A percentile compares a stretch with the other conserved stretches of the same genome.
phyloP scores from a whole-genome alignment of 2,113 vertebrate species.

The Carlito syrichta region DNA sequence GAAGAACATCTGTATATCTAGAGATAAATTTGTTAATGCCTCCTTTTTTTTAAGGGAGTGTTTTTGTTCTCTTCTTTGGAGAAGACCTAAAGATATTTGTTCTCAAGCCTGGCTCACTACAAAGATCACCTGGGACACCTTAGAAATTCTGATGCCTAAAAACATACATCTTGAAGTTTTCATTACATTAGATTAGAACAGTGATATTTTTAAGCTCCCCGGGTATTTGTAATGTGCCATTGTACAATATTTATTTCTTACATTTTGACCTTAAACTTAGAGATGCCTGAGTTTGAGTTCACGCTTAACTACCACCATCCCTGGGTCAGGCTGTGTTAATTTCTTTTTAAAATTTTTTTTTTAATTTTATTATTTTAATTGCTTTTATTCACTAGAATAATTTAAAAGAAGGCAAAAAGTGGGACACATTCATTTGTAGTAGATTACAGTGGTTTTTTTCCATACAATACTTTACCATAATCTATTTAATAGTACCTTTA shows the following conservation, averaged over 20 bases:
- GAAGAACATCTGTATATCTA: background rate
- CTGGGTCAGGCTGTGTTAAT: background rate
- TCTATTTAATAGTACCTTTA: constrained; percentile 8
- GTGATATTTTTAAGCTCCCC: background rate
- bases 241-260: background rate
- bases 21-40: background rate
- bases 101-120: background rate
- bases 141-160: background rate
- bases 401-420: background rate
- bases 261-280: background rate
- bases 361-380: constrained; percentile 32
- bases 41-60: background rate
- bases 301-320: background rate
- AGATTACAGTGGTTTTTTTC: constrained; percentile 6
- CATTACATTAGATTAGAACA: background rate
- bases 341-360: no score
- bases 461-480: constrained; percentile 35
- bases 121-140: background rate
- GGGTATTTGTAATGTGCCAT: background rate
- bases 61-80: background rate
- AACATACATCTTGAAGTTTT: background rate
- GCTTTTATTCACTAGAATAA: constrained; percentile 11
- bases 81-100: background rate
- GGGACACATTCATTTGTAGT: background rate
- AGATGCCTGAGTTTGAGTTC: background rate